Evolutionary conservation across 2,888 invertebrate species (phyloP).

Genomic region (Drosophila colorata): DNA sequence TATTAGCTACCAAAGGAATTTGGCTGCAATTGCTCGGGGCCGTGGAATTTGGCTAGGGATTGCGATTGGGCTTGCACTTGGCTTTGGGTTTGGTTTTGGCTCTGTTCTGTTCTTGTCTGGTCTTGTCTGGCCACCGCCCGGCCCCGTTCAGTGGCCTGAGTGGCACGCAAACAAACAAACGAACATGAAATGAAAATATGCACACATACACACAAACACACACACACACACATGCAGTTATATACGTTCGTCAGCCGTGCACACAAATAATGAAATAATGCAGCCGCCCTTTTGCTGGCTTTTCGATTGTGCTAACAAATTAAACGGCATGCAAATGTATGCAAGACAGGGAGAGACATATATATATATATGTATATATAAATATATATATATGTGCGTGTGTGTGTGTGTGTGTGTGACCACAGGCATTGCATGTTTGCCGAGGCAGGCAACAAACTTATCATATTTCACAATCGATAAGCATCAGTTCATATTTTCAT

Average conservation of each 20-base stretch:
- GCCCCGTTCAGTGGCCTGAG: conserved; percentile 33
- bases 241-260: conserved; percentile 43
- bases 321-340: conserved; percentile 67
- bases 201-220: conserved; percentile 17
- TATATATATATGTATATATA: neutral
- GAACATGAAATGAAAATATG: conserved; percentile 47
- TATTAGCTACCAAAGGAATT: conserved; percentile 80
- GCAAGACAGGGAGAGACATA: conserved; percentile 9
- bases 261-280: conserved; percentile 52
- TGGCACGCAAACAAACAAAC: conserved; percentile 62
- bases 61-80: conserved; percentile 13
- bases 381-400: neutral
- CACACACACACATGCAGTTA: neutral
- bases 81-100: conserved; percentile 5
- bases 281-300: conserved; percentile 40
- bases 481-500: conserved; percentile 83
- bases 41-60: conserved; percentile 30
- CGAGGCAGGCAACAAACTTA: conserved; percentile 41
- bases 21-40: conserved; percentile 63
- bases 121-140: conserved; percentile 19
- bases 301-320: conserved; percentile 70
- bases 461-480: conserved; percentile 84
- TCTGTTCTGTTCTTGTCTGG: conserved; percentile 12
- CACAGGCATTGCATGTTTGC: conserved; percentile 37
- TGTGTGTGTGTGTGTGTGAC: conserved; percentile 16